Evolutionary conservation across 2,888 invertebrate genomes (phyloP), one percentile per base, ranked within the genome.

Genomic region (Empis stercorea): DNA sequence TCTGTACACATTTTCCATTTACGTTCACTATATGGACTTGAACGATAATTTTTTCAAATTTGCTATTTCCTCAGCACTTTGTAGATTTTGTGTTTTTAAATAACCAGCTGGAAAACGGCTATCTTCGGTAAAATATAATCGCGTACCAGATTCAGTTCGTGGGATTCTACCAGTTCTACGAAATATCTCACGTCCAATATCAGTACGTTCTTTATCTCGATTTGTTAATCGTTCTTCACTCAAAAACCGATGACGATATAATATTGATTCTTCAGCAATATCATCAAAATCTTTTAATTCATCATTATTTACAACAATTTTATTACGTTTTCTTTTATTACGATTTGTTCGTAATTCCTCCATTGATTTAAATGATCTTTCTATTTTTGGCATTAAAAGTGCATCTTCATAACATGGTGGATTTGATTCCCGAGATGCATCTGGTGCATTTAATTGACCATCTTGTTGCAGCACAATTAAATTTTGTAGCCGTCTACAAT

Each of bases 391-490:
- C 79, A 87, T 80, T 16, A 79, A 73, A 47, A 87, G 71, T 32
- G 86, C 87, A 68, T 85, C 86, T 56, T 79, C 81, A 58, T 87
- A 87, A 4, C 81, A 80, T 1, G 87, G 87, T 34, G 85, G 80
- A 48, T 78, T 75, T 30, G 81, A 72, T 65, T 84, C 84, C 55
- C 82, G 84, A 55, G 82, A 73, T 1, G 79, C 79, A 63, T 82
- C 51, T 7, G 81, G 78, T 20, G 81, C 77, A 59, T 78, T 81
- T 45, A 73, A 70, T 20, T 20, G 5, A 20, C 20, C 20, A 20
- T 4, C 20, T 20, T 20, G 75, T 53, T 75, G 69, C 46, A 78
- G 64, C 56, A 78, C 66, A 13, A 74, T 59, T 32, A 74, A 73
- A 51, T 78, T 72, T 11, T 76, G 59, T 37, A 75, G 68, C 1